Evolutionary conservation across 1,140 invertebrate genomes (phyloP), one percentile per base, ranked within the genome.

Genomic region (Sweltsa coloradensis): DNA sequence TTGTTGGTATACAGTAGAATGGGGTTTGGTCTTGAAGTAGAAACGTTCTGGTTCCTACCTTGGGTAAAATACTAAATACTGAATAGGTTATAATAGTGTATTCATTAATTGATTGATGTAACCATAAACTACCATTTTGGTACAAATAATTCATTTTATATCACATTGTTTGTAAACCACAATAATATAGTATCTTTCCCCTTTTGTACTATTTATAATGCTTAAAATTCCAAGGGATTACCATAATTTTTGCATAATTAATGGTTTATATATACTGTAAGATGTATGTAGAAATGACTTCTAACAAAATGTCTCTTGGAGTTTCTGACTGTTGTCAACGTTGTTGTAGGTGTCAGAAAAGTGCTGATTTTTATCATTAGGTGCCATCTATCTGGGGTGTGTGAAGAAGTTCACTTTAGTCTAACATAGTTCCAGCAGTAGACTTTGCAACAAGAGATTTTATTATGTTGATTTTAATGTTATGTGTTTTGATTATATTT

Each of bases 81-180:
- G 23, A 45, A 49, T 43, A 49, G 24, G 37, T 49, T 41, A n/a
- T n/a, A n/a, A n/a, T n/a, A n/a, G n/a, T n/a, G n/a, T n/a, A n/a
- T n/a, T n/a, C n/a, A 49, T 36, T 52, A 24, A 14, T 22, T 40
- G 45, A 52, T 34, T 45, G 41, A 37, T 37, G 26, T 50, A 52
- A 41, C 47, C 41, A n/a, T n/a, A n/a, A 49, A 52, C 34, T 47
- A 51, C 50, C 50, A 47, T 51, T 51, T 52, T 49, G 47, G 51
- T 52, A 47, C 47, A 52, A 52, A 52, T 49, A 52, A 47, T 49
- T 52, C 43, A 47, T 52, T 52, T 52, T 52, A 41, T 52, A 50
- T 46, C 37, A 52, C 25, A 49, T 49, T 52, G 47, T 49, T 52
- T 49, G 47, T 49, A 49, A 52, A 50, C 49, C 19, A 49, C 14